These are phyloP conservation scores for Neodiprion fabricii DNA, from an alignment of 1,140 invertebrate genomes.

Conservation along the genomic window DNA sequence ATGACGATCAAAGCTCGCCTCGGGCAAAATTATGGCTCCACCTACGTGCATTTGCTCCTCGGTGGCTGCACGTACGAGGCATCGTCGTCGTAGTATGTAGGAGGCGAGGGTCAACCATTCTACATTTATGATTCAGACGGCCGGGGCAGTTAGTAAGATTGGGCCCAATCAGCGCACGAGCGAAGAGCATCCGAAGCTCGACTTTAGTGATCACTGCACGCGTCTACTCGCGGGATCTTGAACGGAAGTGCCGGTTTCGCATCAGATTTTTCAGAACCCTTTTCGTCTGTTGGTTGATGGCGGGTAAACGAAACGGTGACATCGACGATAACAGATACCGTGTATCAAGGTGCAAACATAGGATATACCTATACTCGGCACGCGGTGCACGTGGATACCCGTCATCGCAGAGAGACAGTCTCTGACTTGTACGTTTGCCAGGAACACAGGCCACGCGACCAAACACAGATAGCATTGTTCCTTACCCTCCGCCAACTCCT, in stretches of 20 bases:
- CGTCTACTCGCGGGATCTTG: background rate
- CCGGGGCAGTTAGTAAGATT: background rate
- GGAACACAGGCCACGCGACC: slow-evolving; percentile 4
- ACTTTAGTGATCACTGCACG: background rate
- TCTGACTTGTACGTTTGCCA: background rate
- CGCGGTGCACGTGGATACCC: no score
- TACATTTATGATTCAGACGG: background rate
- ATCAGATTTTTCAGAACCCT: no score
- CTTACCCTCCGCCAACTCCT: background rate
- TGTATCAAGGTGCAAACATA: background rate
- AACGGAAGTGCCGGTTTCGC: no score
- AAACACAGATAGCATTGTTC: slow-evolving; percentile 3
- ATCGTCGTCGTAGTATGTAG: background rate
- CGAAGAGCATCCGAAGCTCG: slow-evolving; percentile 4
- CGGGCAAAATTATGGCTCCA: slow-evolving; percentile 1
- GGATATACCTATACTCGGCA: no score
- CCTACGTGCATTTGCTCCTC: background rate
- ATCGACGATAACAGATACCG: background rate
- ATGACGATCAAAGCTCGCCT: background rate
- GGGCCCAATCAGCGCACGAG: slow-evolving; percentile 6
- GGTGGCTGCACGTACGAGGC: background rate
- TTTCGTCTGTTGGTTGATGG: no score
- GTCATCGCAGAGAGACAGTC: background rate
- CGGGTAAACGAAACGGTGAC: no score
- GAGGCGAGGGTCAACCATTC: slow-evolving; percentile 6